Conservation (phyloP, 1,140 invertebrate species). For the Halyomorpha halys region DNA sequence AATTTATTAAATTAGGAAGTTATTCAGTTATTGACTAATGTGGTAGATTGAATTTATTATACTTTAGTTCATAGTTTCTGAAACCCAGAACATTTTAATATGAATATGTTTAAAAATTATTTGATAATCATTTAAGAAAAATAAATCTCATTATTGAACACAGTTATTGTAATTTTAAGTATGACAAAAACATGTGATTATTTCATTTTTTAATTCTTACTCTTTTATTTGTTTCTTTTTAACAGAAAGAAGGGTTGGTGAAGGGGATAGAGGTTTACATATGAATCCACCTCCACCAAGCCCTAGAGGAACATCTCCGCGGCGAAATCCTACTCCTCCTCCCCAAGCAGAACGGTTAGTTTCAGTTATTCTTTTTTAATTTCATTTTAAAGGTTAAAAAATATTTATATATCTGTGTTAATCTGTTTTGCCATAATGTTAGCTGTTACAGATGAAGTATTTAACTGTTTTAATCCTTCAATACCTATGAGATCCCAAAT, state of each 20-base stretch:
- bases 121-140: too few species aligned
- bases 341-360: neutral
- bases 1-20: too few species aligned
- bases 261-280: conserved; percentile 30
- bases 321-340: conserved; percentile 24
- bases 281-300: conserved; percentile 33
- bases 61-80: too few species aligned
- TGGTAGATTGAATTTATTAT: too few species aligned
- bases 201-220: conserved; percentile 6
- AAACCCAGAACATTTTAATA: too few species aligned
- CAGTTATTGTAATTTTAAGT: too few species aligned
- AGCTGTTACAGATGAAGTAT: too few species aligned
- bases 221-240: neutral
- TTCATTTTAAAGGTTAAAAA: neutral
- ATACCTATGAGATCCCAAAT: too few species aligned
- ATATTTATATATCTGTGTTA: neutral
- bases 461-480: too few species aligned
- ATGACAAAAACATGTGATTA: neutral
- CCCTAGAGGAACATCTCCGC: conserved; percentile 21
- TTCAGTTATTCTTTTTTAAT: neutral
- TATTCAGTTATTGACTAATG: too few species aligned
- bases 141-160: too few species aligned
- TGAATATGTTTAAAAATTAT: too few species aligned
- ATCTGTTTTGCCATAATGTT: neutral
- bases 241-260: conserved; percentile 29